These are phyloP conservation scores for Lysiphlebus fabarum DNA, from an alignment of 1,140 invertebrate genomes.

Conservation along the genomic window DNA sequence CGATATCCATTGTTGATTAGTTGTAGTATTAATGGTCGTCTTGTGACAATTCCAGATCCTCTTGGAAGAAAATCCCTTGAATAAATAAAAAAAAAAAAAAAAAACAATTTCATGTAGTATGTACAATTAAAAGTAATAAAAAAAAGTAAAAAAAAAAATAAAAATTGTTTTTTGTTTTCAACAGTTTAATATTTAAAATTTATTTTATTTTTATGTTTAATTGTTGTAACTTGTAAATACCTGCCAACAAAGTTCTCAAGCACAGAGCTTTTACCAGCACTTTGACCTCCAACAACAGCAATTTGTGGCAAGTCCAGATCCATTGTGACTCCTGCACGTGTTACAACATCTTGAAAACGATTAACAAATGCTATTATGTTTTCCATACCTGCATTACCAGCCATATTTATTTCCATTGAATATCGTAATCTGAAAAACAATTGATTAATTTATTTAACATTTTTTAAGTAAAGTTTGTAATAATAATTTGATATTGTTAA, in stretches of 20 bases:
- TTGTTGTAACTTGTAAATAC: constrained; percentile 57
- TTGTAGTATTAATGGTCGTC: constrained; percentile 94
- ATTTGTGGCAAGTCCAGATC: constrained; percentile 98
- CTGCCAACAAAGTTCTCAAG: constrained; percentile 99
- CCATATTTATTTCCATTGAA: constrained; percentile 55
- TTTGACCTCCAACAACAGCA: constrained; percentile 98
- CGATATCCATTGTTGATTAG: constrained; percentile 84
- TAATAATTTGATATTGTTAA: too few relatives aligned
- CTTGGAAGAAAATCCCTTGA: constrained; percentile 92
- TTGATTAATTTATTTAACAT: too few relatives aligned
- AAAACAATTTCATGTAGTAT: neutral
- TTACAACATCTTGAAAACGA: constrained; percentile 99
- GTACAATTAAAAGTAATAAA: too few relatives aligned
- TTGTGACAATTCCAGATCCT: constrained; percentile 96
- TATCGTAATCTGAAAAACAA: too few relatives aligned
- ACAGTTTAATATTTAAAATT: too few relatives aligned
- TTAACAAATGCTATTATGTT: constrained; percentile 97
- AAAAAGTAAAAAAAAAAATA: too few relatives aligned
- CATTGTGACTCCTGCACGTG: constrained; percentile 94
- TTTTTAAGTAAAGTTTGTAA: too few relatives aligned
- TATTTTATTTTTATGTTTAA: too few relatives aligned
- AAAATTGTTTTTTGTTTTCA: too few relatives aligned
- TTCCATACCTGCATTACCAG: constrained; percentile 93
- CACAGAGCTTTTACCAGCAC: constrained; percentile 98
- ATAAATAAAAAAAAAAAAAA: constrained; percentile 38